Base-by-base conservation (phyloP, 2,888 invertebrate species). In the Andrena trimmerana region DNA sequence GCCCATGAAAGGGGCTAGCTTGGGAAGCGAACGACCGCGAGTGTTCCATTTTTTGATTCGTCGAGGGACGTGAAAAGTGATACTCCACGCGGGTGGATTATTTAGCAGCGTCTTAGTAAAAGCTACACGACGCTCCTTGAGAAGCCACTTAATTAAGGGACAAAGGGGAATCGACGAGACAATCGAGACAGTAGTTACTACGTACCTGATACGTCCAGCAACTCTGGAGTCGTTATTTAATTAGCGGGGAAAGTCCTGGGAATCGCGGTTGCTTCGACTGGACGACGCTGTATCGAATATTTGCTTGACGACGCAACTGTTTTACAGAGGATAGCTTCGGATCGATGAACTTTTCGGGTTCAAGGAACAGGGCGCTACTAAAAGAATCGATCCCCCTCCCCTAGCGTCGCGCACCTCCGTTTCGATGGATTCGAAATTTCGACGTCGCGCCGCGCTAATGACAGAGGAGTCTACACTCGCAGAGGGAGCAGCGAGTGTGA, bases 101-200 rank as follows among this genome's bases (percentile, higher is more conserved):
- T 16, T 42, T 42, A 42, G 16, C 4, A 16, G 42, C 13, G 13
- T 16, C 5, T 42, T 16, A 16, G 16, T 5, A 42, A 13, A 42
- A 42, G 13, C 16, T 42, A 5, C 42, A 5, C 42, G 4, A 42
- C 42, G 42, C 42, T 16, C 42, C 57, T 27, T 27, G 27, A 20
- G 24, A 27, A 57, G 57, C 3, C 65, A 54, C 48, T 69, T 65
- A 79, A 65, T 69, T 69, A 70, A 29, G 27, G 27, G 20, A 24
- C 24, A 57, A 57, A 27, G 24, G 13, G 57, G 24, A 66, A 59
- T 69, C 36, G 29, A 6, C 27, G 24, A 60, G 59, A 80, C 65
- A 68, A 75, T 75, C 62, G 68, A 68, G 62, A 36, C 75, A 59
- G 62, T 68, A 75, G 33, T 68, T 27, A 50, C 27, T 48, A 68